phyloP scores from a whole-genome alignment of 2,797 vertebrate species.

The Erpetoichthys calabaricus region DNA sequence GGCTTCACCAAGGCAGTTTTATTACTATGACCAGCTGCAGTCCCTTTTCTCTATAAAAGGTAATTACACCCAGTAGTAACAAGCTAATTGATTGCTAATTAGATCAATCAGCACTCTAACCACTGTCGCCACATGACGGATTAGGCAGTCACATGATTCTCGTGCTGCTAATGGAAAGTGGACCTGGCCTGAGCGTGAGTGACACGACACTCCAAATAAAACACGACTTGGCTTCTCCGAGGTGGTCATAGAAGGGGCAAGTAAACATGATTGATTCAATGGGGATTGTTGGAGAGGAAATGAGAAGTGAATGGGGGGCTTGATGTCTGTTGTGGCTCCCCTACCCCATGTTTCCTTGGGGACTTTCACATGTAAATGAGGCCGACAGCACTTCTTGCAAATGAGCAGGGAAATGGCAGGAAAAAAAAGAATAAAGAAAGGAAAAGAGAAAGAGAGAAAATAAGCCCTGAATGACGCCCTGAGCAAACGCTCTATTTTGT shows the following conservation, averaged over 20 bases:
- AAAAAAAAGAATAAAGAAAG: constrained; percentile 9
- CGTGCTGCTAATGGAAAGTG: constrained; percentile 55
- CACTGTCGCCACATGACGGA: constrained; percentile 83
- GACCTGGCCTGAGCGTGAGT: constrained; percentile 43
- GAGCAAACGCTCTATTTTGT: not conserved
- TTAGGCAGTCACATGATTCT: constrained; percentile 63
- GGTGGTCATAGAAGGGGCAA: constrained; percentile 56
- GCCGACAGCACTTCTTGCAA: constrained; percentile 45
- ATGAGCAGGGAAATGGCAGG: constrained; percentile 34
- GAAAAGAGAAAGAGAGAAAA: constrained; percentile 24
- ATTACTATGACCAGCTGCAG: constrained; percentile 93
- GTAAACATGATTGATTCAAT: constrained; percentile 74
- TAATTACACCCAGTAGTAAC: constrained; percentile 99
- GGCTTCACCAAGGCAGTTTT: constrained; percentile 63
- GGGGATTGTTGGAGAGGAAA: constrained; percentile 70
- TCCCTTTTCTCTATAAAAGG: constrained; percentile 86
- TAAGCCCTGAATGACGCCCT: constrained; percentile 1
- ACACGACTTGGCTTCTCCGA: constrained; percentile 57
- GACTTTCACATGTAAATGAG: constrained; percentile 92
- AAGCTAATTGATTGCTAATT: constrained; percentile 99
- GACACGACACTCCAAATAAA: constrained; percentile 50
- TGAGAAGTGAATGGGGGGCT: constrained; percentile 70
- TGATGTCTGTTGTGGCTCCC: constrained; percentile 58
- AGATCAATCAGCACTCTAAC: constrained; percentile 92
- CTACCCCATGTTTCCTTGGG: constrained; percentile 60